A percentile compares a stretch with the other conserved stretches of the same genome.
phyloP scores from a whole-genome alignment of 2,797 vertebrate genomes.

The Micrastur ruficollis region DNA sequence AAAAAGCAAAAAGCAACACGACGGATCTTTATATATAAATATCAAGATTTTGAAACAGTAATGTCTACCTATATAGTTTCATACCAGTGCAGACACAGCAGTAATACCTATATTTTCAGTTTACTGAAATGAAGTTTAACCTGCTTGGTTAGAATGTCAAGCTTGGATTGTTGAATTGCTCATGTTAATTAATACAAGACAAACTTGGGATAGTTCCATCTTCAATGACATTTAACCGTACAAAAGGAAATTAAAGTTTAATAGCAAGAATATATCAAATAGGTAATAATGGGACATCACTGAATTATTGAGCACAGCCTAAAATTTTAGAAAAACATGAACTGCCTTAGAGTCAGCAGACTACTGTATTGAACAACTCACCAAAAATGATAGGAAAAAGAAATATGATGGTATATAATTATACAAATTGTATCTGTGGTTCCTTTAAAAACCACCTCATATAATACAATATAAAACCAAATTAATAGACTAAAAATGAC shows the following conservation, averaged over 20 bases:
- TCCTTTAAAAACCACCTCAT: not conserved
- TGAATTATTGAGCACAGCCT: conserved; percentile 1
- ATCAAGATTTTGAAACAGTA: not conserved
- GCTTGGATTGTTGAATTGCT: not conserved
- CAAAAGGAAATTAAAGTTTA: conserved; percentile 35
- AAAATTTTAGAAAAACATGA: not conserved
- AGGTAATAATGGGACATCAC: not conserved
- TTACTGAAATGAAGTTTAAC: not conserved
- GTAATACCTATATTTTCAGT: not conserved
- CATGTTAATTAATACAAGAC: not conserved
- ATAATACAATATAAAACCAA: not conserved
- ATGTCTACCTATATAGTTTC: not conserved
- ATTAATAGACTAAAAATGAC: not conserved
- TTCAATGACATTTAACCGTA: conserved; percentile 21
- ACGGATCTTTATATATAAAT: not conserved
- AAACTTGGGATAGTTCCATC: not conserved
- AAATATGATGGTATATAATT: not conserved
- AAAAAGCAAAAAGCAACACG: not conserved
- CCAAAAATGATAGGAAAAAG: not conserved
- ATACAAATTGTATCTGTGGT: not conserved
- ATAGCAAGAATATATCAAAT: conserved; percentile 5
- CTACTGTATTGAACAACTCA: not conserved
- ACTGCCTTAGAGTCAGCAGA: not conserved
- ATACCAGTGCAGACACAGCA: not conserved
- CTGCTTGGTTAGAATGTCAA: not conserved